Evolutionary conservation across 2,797 vertebrate genomes (phyloP).

Genomic region (Eospalax fontanierii): DNA sequence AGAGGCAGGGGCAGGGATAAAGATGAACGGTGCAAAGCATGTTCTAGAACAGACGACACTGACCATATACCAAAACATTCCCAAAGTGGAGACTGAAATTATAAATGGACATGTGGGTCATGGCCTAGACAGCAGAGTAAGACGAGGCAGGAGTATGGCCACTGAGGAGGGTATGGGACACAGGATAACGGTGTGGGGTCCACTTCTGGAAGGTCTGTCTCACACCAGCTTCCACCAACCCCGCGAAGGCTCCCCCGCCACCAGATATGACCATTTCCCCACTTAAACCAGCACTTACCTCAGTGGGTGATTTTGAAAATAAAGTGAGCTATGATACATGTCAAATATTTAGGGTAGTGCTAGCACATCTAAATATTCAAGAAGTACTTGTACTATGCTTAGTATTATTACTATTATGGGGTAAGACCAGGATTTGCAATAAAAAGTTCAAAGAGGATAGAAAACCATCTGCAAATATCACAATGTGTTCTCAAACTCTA

Average conservation of each 20-base stretch:
- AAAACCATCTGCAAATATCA: not conserved
- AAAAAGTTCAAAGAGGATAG: not conserved
- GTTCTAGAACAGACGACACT: not conserved
- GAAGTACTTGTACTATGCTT: not conserved
- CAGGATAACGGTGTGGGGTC: not conserved
- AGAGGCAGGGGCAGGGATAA: not conserved
- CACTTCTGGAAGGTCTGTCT: fast-evolving
- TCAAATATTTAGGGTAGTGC: not conserved
- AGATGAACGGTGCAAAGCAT: not conserved
- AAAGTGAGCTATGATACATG: not conserved
- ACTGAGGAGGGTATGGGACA: fast-evolving
- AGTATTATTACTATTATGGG: not conserved
- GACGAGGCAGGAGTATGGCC: not conserved
- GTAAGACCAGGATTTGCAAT: not conserved
- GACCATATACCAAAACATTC: not conserved
- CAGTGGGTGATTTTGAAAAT: not conserved
- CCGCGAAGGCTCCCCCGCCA: not conserved
- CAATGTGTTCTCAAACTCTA: not conserved
- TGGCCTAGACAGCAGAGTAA: not conserved
- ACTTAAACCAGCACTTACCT: not conserved
- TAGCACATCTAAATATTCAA: not conserved
- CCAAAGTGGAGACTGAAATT: not conserved
- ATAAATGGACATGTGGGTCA: not conserved
- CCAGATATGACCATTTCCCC: not conserved
- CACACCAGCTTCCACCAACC: not conserved